phyloP scores from a whole-genome alignment of 2,113 vertebrate genomes.

The Sylvilagus bachmani region DNA sequence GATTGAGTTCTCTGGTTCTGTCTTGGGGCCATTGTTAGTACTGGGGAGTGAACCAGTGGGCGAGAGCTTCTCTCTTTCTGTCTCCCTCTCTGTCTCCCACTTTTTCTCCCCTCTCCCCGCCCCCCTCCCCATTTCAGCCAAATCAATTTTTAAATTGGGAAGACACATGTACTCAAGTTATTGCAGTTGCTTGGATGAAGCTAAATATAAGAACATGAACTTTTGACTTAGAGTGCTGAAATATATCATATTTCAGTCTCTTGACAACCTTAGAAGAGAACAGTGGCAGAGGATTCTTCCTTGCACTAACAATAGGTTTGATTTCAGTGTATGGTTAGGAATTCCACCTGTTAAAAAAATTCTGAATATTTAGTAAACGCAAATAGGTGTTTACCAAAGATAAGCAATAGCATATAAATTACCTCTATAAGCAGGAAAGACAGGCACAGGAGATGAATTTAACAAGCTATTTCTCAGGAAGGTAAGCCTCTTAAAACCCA shows the following conservation, averaged over 20 bases:
- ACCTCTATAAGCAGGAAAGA: neutral
- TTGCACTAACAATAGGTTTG: neutral
- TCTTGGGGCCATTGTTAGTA: too few species aligned
- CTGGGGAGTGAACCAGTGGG: too few species aligned
- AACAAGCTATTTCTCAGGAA: slow-evolving; percentile 18
- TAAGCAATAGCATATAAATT: slow-evolving; percentile 12
- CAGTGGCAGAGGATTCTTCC: neutral
- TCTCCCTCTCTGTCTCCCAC: too few species aligned
- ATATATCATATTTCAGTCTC: neutral
- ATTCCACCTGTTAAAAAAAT: slow-evolving; percentile 45
- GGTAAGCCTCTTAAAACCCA: neutral
- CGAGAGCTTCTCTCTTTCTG: too few species aligned
- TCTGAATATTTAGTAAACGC: slow-evolving; percentile 64
- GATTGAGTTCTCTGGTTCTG: too few species aligned
- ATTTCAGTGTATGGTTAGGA: slow-evolving; percentile 38
- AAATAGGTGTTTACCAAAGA: slow-evolving; percentile 38
- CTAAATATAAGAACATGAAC: neutral
- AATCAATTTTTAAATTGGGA: neutral
- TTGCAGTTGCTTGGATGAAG: neutral
- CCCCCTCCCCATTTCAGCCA: too few species aligned
- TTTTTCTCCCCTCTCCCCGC: too few species aligned
- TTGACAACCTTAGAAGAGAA: slow-evolving; percentile 29
- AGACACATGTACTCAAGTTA: neutral
- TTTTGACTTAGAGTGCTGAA: neutral
- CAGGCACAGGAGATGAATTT: slow-evolving; percentile 36